Evolutionary conservation across 2,888 invertebrate species (phyloP).

Genomic region (Lasioglossum villosulum): DNA sequence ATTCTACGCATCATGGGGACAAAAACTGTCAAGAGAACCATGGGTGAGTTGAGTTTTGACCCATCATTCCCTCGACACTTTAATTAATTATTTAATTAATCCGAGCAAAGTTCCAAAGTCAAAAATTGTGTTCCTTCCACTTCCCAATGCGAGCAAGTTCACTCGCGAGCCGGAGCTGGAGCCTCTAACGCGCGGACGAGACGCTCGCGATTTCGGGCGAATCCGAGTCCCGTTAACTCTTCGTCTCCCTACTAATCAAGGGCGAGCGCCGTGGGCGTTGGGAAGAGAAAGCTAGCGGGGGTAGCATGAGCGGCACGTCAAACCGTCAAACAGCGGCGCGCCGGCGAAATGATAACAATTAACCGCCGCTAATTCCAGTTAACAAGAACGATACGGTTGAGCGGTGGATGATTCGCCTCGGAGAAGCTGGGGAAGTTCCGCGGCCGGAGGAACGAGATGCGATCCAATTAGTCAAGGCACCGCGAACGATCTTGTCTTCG

Average conservation of each 20-base stretch:
- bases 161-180: too few species aligned
- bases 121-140: too few species aligned
- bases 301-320: neutral
- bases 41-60: too few species aligned
- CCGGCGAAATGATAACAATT: slow-evolving; percentile 26
- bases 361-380: slow-evolving; percentile 34
- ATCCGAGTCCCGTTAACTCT: neutral
- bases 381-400: slow-evolving; percentile 25
- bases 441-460: neutral
- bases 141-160: too few species aligned
- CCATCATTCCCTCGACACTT: too few species aligned
- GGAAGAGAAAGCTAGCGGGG: too few species aligned
- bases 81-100: too few species aligned
- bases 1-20: too few species aligned
- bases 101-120: too few species aligned
- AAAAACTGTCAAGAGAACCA: too few species aligned
- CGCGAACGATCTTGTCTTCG: slow-evolving; percentile 45
- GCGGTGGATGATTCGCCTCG: neutral
- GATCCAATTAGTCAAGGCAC: slow-evolving; percentile 49
- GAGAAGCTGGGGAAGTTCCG: slow-evolving; percentile 1
- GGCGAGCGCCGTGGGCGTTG: neutral
- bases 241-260: neutral
- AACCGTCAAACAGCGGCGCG: neutral
- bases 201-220: neutral
- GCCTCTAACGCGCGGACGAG: neutral